Percentiles rank a stretch among this genome's conserved stretches.
These are phyloP conservation scores for Gallinago jamesoni DNA, from an alignment of 2,113 vertebrate species.

Conservation along the genomic window DNA sequence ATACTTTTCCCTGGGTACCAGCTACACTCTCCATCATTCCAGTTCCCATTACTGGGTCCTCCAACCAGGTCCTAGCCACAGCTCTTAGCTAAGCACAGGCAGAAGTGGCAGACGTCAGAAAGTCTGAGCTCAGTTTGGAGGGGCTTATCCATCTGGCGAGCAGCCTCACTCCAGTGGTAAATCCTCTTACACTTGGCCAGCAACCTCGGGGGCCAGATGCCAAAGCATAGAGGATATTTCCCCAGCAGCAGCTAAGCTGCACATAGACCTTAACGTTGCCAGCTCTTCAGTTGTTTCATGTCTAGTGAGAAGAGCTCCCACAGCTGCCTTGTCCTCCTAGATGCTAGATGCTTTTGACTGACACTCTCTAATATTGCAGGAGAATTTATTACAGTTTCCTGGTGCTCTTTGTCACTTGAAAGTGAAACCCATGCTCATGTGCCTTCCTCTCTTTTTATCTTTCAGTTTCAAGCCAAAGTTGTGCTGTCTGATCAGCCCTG, in stretches of 20 bases:
- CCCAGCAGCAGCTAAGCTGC: constrained; percentile 35
- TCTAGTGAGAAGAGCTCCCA: not conserved
- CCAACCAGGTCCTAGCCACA: not conserved
- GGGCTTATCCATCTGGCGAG: constrained; percentile 39
- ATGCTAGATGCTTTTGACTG: not conserved
- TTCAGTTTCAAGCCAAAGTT: not conserved
- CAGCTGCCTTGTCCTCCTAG: constrained; percentile 42
- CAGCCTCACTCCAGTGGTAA: not conserved
- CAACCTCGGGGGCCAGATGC: not conserved
- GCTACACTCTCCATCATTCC: not conserved
- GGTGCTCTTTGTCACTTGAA: not conserved
- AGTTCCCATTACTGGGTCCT: not conserved
- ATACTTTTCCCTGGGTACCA: not conserved
- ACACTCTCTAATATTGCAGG: not conserved
- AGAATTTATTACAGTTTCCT: not conserved
- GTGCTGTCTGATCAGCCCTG: not conserved
- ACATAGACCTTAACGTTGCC: not conserved
- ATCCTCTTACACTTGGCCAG: constrained; percentile 10
- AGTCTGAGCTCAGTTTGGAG: constrained; percentile 38
- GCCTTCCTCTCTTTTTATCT: not conserved
- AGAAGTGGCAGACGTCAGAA: constrained; percentile 19
- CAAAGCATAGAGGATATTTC: constrained; percentile 1
- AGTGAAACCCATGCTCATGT: not conserved
- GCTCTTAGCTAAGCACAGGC: not conserved
- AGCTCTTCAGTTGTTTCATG: not conserved